Percentiles rank a stretch among this genome's conserved stretches.
Evolutionary conservation across 2,797 vertebrate species (phyloP).

Genomic region (Melanotaenia maccullochi): DNA sequence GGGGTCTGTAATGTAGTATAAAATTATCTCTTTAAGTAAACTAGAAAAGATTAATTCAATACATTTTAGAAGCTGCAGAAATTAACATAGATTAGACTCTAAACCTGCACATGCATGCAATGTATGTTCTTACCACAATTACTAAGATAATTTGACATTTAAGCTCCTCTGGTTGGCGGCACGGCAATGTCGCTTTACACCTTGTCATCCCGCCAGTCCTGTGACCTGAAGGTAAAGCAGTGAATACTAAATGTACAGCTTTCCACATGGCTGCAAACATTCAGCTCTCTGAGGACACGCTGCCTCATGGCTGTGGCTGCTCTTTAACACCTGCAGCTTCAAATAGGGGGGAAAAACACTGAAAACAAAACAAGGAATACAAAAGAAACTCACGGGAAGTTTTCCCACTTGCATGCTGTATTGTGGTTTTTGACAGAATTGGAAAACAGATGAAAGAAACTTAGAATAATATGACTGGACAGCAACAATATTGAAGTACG

Average conservation of each 20-base stretch:
- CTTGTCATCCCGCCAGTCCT: slow-evolving; percentile 26
- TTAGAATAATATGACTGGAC: slow-evolving; percentile 38
- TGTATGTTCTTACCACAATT: not conserved
- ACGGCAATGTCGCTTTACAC: slow-evolving; percentile 27
- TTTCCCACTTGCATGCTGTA: slow-evolving; percentile 29
- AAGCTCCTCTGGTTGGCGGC: not conserved
- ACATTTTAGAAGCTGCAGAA: no score
- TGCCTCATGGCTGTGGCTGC: slow-evolving; percentile 21
- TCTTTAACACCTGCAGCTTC: slow-evolving; percentile 58
- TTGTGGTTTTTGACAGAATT: slow-evolving; percentile 43
- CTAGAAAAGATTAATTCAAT: no score
- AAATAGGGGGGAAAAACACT: slow-evolving; percentile 28
- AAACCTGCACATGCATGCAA: not conserved
- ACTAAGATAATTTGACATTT: slow-evolving; percentile 13
- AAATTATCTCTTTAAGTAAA: no score
- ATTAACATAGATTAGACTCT: not conserved
- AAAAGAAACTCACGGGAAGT: slow-evolving; percentile 51
- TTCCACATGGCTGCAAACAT: slow-evolving; percentile 44
- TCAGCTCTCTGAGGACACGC: slow-evolving; percentile 44
- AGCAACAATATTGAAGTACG: slow-evolving; percentile 28
- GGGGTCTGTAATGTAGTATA: no score
- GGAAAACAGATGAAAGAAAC: slow-evolving; percentile 34
- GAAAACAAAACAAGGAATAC: slow-evolving; percentile 28
- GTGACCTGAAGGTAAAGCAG: slow-evolving; percentile 52
- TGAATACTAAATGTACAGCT: slow-evolving; percentile 51